Conservation (phyloP, 2,113 vertebrate genomes). For the Falcunculus frontatus region DNA sequence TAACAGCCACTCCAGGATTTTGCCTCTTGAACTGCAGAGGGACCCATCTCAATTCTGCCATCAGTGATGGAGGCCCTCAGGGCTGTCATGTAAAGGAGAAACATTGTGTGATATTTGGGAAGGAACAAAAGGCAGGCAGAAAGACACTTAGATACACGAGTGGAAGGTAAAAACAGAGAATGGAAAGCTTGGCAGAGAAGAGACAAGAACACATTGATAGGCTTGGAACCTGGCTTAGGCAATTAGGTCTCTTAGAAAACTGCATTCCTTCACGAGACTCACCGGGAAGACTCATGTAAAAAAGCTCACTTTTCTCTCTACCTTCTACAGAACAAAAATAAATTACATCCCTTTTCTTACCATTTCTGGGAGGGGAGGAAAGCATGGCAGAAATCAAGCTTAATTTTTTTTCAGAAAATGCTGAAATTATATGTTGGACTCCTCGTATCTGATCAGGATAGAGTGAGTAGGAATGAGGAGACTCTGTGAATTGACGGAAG, state of each 20-base stretch:
- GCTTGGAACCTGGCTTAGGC: background rate
- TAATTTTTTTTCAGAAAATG: slow-evolving; percentile 15
- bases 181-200: background rate
- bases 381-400: background rate
- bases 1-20: background rate
- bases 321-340: background rate
- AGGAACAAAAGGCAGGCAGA: background rate
- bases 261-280: background rate
- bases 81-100: background rate
- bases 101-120: background rate
- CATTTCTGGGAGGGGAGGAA: background rate
- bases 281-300: background rate
- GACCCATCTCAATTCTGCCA: background rate
- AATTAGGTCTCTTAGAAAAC: background rate
- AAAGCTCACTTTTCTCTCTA: background rate
- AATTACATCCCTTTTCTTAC: background rate
- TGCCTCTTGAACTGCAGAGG: background rate
- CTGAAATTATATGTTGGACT: background rate
- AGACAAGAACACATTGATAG: background rate
- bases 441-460: slow-evolving; percentile 14
- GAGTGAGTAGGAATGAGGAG: slow-evolving; percentile 34
- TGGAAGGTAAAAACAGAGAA: background rate
- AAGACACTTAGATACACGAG: background rate
- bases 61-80: background rate
- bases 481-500: slow-evolving; percentile 30